These are phyloP conservation scores for Acanthococcus lagerstroemiae DNA, from an alignment of 2,888 invertebrate genomes.

Conservation along the genomic window DNA sequence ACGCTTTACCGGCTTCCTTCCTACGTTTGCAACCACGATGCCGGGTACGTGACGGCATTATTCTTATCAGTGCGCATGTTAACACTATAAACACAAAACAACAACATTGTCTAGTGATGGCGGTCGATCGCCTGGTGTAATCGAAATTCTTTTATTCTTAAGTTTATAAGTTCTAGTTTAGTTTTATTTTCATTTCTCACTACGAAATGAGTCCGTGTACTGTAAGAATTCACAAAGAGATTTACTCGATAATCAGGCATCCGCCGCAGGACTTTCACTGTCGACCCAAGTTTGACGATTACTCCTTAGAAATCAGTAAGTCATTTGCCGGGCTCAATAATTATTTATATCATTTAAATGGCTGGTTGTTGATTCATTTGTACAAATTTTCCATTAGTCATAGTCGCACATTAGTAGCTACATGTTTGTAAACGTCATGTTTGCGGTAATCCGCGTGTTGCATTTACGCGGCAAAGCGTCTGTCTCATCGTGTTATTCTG, in stretches of 20 bases:
- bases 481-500: too few relatives aligned
- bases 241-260: constrained; percentile 5
- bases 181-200: not conserved
- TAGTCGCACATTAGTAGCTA: too few relatives aligned
- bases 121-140: constrained; percentile 3
- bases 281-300: constrained; percentile 14
- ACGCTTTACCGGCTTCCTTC: not conserved
- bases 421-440: too few relatives aligned
- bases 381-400: too few relatives aligned
- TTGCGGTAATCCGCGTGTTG: too few relatives aligned
- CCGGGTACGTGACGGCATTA: not conserved
- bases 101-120: constrained; percentile 1
- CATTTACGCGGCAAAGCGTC: too few relatives aligned
- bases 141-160: not conserved
- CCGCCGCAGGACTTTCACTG: constrained; percentile 12
- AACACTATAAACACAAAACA: not conserved
- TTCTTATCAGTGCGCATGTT: constrained; percentile 22
- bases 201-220: constrained; percentile 14
- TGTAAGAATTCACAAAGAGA: constrained; percentile 14
- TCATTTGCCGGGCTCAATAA: not conserved
- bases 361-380: too few relatives aligned
- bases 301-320: constrained; percentile 19
- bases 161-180: constrained; percentile 4
- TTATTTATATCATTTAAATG: not conserved
- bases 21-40: too few relatives aligned